Base-by-base conservation (phyloP, 1,140 invertebrate genomes). In the Camponotus vicinus region DNA sequence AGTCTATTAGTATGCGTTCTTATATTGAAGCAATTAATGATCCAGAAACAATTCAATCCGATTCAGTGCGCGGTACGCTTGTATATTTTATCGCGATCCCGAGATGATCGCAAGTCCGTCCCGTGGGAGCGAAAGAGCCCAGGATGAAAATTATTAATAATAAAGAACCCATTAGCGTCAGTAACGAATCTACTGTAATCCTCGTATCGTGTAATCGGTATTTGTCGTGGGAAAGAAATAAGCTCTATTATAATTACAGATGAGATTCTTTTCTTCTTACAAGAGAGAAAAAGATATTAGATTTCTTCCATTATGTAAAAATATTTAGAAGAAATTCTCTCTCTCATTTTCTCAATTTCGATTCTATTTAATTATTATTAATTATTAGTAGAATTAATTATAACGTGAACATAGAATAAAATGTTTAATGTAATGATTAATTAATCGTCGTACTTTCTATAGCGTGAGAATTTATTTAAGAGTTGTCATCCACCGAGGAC, bases 31-130 rank as follows among this genome's bases (percentile, higher is more conserved):
- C 21, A 61, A 85, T 89, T 55, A 78, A 85, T 77, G 66, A 71
- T 83, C 55, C 86, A 78, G 73, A 67, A 85, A 88, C 66, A 59
- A 78, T 85, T 85, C 59, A 71, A 88, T 88, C 32, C 34, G 57
- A 63, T 86, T 79, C 73, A 66, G 42, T 70, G 83, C 73, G 34
- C 57, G 32, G 34, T 40, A 79, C 34, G 82, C 21, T 59, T 69
- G 64, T 21, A 52, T 11, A 5, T 42, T 21, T 18, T 66, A 86
- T 79, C 84, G 18, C 49, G 55, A 42, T 63, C 70, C 40, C 61
- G 61, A 42, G 77, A 82, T 73, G 32, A 40, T 67, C 52, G 55
- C 45, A 52, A 52, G 4, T 4, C 49, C 15, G 49, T 1, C 49
- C 18, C 49, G 49, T 52, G 49, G 49, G 49, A 86, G 77, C 34